phyloP scores from a whole-genome alignment of 1,140 invertebrate genomes.

The Panulirus ornatus region DNA sequence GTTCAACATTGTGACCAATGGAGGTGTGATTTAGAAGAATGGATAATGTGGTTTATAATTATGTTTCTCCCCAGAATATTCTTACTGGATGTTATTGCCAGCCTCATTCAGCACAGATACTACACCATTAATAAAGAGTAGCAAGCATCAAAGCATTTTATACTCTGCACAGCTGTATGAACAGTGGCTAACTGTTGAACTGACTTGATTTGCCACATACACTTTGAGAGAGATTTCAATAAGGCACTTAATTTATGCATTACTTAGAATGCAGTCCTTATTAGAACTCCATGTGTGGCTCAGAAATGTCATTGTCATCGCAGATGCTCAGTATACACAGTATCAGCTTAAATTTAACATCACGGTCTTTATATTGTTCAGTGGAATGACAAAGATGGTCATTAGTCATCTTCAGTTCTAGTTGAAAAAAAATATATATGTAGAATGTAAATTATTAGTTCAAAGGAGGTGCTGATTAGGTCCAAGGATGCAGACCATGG shows the following conservation, averaged over 20 bases:
- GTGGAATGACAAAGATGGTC: background rate
- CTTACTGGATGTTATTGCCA: background rate
- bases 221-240: background rate
- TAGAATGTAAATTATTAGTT: background rate
- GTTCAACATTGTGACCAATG: background rate
- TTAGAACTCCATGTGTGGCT: background rate
- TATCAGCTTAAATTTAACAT: background rate
- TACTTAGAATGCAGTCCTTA: background rate
- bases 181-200: background rate
- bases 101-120: background rate
- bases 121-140: background rate
- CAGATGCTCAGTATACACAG: background rate
- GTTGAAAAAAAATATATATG: background rate
- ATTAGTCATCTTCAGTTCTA: background rate
- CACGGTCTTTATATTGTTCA: background rate
- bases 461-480: background rate
- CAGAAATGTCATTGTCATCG: background rate
- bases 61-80: background rate
- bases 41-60: background rate
- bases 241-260: background rate
- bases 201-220: background rate
- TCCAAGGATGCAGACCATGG: background rate
- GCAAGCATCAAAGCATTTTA: background rate
- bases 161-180: background rate
- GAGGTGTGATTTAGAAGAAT: background rate